These are phyloP conservation scores for Carlito syrichta DNA, from an alignment of 2,113 vertebrate species.

Conservation along the genomic window DNA sequence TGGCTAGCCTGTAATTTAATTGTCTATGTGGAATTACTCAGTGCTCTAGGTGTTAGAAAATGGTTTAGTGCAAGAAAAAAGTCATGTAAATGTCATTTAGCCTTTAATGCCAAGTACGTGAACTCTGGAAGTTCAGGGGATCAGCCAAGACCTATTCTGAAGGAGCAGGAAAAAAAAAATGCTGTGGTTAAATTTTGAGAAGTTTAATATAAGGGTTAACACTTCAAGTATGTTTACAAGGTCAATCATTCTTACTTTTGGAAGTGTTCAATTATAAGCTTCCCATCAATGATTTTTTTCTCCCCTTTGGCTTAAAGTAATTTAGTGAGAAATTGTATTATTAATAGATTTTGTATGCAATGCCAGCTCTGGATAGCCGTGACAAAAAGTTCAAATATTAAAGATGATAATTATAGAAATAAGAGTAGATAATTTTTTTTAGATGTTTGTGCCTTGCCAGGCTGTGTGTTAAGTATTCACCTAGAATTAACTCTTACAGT, in stretches of 20 bases:
- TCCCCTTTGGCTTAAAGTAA: too few species aligned
- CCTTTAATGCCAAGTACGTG: neutral
- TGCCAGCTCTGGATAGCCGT: too few species aligned
- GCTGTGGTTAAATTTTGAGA: neutral
- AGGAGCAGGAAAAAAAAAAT: neutral
- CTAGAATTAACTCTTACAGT: too few species aligned
- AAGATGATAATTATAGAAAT: too few species aligned
- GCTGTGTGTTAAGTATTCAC: too few species aligned
- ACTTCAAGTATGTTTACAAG: neutral
- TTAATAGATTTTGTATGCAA: too few species aligned
- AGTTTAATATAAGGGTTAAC: neutral
- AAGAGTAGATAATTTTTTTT: too few species aligned
- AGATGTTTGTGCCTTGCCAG: too few species aligned
- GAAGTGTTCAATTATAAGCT: neutral
- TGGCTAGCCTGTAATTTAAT: neutral
- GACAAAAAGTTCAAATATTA: too few species aligned
- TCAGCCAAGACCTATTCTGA: neutral
- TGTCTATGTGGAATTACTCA: neutral
- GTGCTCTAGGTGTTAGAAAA: neutral
- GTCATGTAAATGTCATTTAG: neutral
- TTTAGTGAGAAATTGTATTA: too few species aligned
- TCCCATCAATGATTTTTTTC: neutral
- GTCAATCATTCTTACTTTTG: neutral
- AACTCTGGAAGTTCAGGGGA: neutral
- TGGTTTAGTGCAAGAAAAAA: neutral